Base-by-base conservation (phyloP, 1,140 invertebrate species). In the Polypedilum vanderplanki region DNA sequence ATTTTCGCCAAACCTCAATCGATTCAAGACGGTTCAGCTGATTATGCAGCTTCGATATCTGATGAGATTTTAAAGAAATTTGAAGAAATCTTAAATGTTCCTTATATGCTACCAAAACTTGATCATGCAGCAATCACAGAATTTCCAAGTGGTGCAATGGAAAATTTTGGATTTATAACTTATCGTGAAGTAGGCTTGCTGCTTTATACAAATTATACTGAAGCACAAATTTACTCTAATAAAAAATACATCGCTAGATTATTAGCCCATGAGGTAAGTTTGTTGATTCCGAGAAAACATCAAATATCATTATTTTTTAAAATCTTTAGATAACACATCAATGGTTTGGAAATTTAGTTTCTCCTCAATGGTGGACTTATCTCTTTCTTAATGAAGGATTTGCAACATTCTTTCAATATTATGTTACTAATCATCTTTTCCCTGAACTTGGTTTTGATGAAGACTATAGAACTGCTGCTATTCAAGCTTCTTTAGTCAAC, bases 121-220 rank as follows among this genome's bases (percentile, higher is more conserved):
- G 96, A 98, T 83, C 84, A 96, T 78, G 89, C 97, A 73, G 94
- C 93, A 0, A 90, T 98, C 74, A 94, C 95, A 0, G 94, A 97
- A 80, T 97, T 97, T 80, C 89, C 87, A 1, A 90, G 91, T 41
- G 93, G 93, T 8, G 95, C 94, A 0, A 97, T 97, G 94, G 94
- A 97, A 82, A 96, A 96, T 81, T 97, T 95, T 95, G 95, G 96
- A 9, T 83, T 98, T 74, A 92, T 97, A n/a, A 96, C 91, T 0
- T 98, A 92, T 81, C 82, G 91, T 41, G 93, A 95, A 81, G 90
- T 89, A 2, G 87, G 88, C 0, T 57, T 76, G 76, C 10, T 57
- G 12, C 46, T 57, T 15, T n/a, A 15, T 4, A 57, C 12, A 57
- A 57, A n/a, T 15, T 57, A 57, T 57, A 57, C 46, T 12, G 12